phyloP scores from a whole-genome alignment of 2,888 invertebrate species.

The Synergus itoensis region DNA sequence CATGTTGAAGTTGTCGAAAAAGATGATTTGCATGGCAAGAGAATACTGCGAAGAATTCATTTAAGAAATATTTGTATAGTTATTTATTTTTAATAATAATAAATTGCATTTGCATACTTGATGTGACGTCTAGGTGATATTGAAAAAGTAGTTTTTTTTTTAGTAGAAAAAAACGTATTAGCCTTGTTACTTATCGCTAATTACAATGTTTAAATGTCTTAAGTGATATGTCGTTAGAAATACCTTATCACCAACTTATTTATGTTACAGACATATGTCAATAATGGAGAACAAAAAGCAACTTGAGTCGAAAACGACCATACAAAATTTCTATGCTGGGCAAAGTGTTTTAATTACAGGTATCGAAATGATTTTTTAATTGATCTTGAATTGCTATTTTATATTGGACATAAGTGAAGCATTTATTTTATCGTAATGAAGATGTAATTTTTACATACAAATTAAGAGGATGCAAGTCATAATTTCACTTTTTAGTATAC shows the following conservation, averaged over 20 bases:
- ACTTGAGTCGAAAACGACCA: slow-evolving; percentile 70
- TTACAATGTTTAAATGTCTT: background rate
- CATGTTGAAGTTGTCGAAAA: background rate
- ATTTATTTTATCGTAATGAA: no score
- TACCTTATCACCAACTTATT: background rate
- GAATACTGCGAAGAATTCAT: no score
- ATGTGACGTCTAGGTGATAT: background rate
- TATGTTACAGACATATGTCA: slow-evolving; percentile 48
- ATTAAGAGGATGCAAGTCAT: no score
- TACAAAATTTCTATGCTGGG: slow-evolving; percentile 81
- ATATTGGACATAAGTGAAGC: no score
- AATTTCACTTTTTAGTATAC: no score
- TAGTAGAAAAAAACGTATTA: no score
- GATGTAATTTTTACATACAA: no score
- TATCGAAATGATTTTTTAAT: background rate
- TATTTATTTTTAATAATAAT: no score
- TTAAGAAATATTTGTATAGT: no score
- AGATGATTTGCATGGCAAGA: background rate
- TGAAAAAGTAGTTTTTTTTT: background rate
- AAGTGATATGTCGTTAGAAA: background rate
- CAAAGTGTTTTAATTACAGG: slow-evolving; percentile 83
- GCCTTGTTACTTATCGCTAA: background rate
- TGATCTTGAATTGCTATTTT: no score
- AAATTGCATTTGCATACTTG: background rate
- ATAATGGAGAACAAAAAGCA: slow-evolving; percentile 24